Base-by-base conservation (phyloP, 2,888 invertebrate species). In the Camponotus fellah region DNA sequence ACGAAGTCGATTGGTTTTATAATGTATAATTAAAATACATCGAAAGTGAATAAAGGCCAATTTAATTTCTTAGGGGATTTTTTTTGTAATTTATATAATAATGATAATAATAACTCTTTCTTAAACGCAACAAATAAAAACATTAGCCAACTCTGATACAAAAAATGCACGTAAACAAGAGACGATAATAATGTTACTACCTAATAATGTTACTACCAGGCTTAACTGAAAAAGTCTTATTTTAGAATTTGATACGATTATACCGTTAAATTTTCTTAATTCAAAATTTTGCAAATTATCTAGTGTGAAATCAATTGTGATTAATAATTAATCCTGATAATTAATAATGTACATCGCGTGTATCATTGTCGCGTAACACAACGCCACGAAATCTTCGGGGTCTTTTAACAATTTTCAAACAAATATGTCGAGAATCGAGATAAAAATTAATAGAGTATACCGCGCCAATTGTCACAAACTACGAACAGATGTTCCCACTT, bases 401-500 rank as follows among this genome's bases (percentile, higher is more conserved):
- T 77, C 43, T 75, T 49, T n/a, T 8, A n/a, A 53, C 65, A 76
- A 68, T 26, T 26, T 26, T 26, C 49, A 46, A 83, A 21, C 65
- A 76, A 68, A 56, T 66, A 60, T 26, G 46, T 49, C 81, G 34
- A 58, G 26, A 26, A 46, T 53, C 37, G 71, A 65, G 87, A 88
- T 88, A 88, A 87, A 79, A 86, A 86, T 85, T 77, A 82, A 84
- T 69, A 84, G 64, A 68, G n/a, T 34, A 46, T 58, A 46, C 40
- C 9, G n/a, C 37, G 53, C 2, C 76, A 56, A 84, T 80, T 87
- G 82, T 84, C 84, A 82, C 79, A 85, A 74, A 80, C 85, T 84
- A 64, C 49, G 77, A 90, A 91, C 94, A 94, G 93, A 94, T 94
- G 94, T 92, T 90, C 80, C 88, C 92, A 92, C 94, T 94, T 87